These are phyloP conservation scores for Euproctis similis DNA, from an alignment of 2,888 invertebrate species.

Conservation along the genomic window DNA sequence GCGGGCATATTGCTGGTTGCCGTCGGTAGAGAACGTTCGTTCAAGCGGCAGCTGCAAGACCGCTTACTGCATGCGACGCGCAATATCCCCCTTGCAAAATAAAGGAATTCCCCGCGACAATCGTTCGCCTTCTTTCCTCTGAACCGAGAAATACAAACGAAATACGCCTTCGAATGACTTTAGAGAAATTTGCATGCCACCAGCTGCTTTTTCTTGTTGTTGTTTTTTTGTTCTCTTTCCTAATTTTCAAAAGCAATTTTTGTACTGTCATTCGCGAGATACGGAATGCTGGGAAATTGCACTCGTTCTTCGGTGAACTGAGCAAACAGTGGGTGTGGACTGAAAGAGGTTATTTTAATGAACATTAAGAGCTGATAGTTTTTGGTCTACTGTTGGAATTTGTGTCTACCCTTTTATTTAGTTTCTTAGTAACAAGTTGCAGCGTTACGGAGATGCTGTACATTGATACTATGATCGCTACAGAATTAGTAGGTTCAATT, in stretches of 20 bases:
- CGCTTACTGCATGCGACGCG: slow-evolving; percentile 65
- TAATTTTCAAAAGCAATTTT: slow-evolving; percentile 74
- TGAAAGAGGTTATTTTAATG: no score
- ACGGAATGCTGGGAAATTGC: slow-evolving; percentile 71
- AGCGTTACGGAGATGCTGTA: no score
- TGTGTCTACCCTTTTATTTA: no score
- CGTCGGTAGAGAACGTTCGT: slow-evolving; percentile 58
- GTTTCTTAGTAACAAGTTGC: no score
- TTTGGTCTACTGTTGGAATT: no score
- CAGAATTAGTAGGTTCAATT: no score
- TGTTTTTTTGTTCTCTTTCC: no score
- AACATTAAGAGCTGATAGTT: no score
- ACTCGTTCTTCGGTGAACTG: slow-evolving; percentile 53
- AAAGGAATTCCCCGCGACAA: slow-evolving; percentile 71
- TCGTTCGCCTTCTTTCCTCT: slow-evolving; percentile 68
- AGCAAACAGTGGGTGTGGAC: slow-evolving; percentile 59
- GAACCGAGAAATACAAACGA: slow-evolving; percentile 72
- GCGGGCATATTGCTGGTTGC: slow-evolving; percentile 43
- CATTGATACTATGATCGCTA: no score
- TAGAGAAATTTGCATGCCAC: slow-evolving; percentile 72
- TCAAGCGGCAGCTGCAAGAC: slow-evolving; percentile 51
- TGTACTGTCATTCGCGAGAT: slow-evolving; percentile 67
- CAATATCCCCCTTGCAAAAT: slow-evolving; percentile 73
- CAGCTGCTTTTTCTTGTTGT: no score
- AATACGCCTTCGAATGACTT: slow-evolving; percentile 73